Base-by-base conservation (phyloP, 2,797 vertebrate genomes). In the Champsocephalus esox region DNA sequence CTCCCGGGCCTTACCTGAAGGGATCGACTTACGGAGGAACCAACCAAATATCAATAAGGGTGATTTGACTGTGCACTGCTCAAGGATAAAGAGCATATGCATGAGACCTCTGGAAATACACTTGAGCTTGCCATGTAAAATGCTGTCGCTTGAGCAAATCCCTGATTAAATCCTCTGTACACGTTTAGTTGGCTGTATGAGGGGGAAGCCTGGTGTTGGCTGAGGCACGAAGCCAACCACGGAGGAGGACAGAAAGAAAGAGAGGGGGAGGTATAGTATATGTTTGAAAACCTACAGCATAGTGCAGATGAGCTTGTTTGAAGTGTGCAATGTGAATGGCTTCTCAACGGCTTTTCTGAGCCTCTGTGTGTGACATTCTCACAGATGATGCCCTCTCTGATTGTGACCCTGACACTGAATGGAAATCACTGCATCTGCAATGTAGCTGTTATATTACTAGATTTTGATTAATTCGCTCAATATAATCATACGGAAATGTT, bases 31-130 rank as follows among this genome's bases (percentile, higher is more conserved):
- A 85, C 68, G 50, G 69, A 79, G 80, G 64, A 87, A 75, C 64
- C 81, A 64, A 83, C 69, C 89, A 88, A 85, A 91, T 91, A 92
- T 92, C 91, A 92, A 91, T 93, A 89, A 88, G 85, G 73, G 55
- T 80, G 81, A 83, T 84, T 90, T 84, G 77, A 79, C 87, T 72
- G 75, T 79, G 77, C 79, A 74, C 79, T 58, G 76, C 87, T 91
- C 72, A 76, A 72, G 82, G 89, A 92, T 93, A 90, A 93, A 92
- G 88, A 88, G 92, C 90, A 92, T 92, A 90, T 78, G 77, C 77
- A 86, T 79, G 84, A 92, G 89, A 91, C 87, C 86, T 85, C 85
- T 85, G 79, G 66, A 92, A 93, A 92, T 82, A 88, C 70, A 85
- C 84, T 89, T 64, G 67, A 87, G 86, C 87, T 83, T 70, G 83